Conservation (phyloP, 1,140 invertebrate species). For the Ladona fulva region DNA sequence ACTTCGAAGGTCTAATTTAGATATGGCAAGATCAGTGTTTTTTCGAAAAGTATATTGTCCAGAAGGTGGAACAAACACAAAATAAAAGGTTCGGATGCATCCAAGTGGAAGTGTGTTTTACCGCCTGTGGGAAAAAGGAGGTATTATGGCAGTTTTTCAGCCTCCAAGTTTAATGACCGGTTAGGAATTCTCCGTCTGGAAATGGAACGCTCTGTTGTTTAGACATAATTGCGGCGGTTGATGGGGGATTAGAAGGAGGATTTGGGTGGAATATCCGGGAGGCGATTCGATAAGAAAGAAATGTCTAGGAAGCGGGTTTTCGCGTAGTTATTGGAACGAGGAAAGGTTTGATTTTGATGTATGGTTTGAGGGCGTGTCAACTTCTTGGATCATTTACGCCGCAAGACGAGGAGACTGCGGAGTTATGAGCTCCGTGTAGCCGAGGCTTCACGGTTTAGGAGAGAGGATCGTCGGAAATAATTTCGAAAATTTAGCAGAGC, state of each 20-base stretch:
- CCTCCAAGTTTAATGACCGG: background rate
- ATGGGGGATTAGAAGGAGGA: background rate
- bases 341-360: background rate
- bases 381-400: background rate
- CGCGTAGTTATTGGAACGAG: background rate
- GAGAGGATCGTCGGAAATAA: too few relatives aligned
- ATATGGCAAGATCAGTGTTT: background rate
- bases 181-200: background rate
- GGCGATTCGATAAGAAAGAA: background rate
- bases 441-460: too few relatives aligned
- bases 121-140: background rate
- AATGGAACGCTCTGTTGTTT: background rate
- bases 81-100: background rate
- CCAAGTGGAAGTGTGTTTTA: conserved; percentile 5
- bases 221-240: background rate
- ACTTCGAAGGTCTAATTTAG: background rate
- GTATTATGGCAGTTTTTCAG: background rate
- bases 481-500: too few relatives aligned
- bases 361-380: background rate
- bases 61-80: background rate
- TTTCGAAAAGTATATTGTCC: too few relatives aligned
- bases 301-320: background rate
- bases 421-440: too few relatives aligned
- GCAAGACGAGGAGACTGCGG: background rate
- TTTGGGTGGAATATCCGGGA: background rate